Base-by-base conservation (phyloP, 1,140 invertebrate species). In the Uloborus diversus region DNA sequence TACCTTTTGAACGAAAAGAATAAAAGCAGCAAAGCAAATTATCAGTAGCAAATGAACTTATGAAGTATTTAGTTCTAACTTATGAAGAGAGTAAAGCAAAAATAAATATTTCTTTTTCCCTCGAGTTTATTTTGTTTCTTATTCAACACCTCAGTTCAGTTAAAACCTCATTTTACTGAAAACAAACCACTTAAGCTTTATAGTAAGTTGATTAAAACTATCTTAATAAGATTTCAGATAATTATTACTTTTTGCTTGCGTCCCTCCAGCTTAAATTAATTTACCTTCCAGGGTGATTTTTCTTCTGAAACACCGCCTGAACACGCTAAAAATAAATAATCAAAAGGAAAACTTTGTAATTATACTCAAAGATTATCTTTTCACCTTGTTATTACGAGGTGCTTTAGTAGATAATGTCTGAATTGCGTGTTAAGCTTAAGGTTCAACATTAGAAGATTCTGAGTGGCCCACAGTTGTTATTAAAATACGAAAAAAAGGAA, bases 281-380 rank as follows among this genome's bases (percentile, higher is more conserved):
- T 64, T 75, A 75, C 71, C n/a, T 64, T 64, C 56, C 64, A 64
- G 32, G 20, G 30, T 47, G 30, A 75, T 64, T 75, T 75, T 75
- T 75, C 71, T 75, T 64, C 71, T 49, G 27, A 49, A 75, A 75
- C 71, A 62, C 64, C 20, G 27, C 42, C 30, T 64, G 28, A 62
- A 75, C 71, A 49, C 71, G 57, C 71, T 75, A 75, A 75, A 75
- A 75, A 75, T 64, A 75, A 75, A 75, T 75, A 75, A 75, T 75
- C 71, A 75, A 32, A 64, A 64, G 57, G 28, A 64, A 75, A 75
- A n/a, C 33, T 75, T 75, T 59, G 71, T 75, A 75, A 75, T 75
- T 75, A 75, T 64, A 75, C 71, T 75, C 69, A 75, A 75, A 75
- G 71, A 75, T 75, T 75, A 75, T 75, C 71, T 75, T 62, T 75